A percentile compares a stretch with the other conserved stretches of the same genome.
These are phyloP conservation scores for Puffinus mauretanicus DNA, from an alignment of 2,113 vertebrate genomes.

Conservation along the genomic window DNA sequence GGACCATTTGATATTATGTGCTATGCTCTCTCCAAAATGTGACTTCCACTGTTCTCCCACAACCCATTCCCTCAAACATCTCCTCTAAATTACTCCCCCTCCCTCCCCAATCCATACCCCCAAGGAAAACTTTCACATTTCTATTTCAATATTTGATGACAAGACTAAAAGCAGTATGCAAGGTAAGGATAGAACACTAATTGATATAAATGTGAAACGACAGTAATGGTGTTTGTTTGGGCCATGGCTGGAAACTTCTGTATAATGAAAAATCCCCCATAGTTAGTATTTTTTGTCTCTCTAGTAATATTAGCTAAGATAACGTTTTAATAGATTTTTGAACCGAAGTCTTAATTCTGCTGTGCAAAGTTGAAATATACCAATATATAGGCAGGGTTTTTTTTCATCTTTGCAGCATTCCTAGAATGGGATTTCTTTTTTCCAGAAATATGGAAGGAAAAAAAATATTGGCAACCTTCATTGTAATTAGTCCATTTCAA, in stretches of 20 bases:
- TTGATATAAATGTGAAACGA: constrained; percentile 10
- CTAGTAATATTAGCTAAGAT: not conserved
- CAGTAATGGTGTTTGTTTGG: not conserved
- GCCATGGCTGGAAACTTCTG: not conserved
- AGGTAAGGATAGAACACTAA: constrained; percentile 7
- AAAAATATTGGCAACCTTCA: not conserved
- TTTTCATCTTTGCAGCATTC: not conserved
- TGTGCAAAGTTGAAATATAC: not conserved
- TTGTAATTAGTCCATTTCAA: not conserved
- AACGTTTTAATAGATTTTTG: not conserved
- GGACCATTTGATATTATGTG: not conserved
- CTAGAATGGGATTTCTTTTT: not conserved
- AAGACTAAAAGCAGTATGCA: not conserved
- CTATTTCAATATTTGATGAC: constrained; percentile 2
- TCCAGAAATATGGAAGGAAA: not conserved
- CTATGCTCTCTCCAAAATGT: not conserved
- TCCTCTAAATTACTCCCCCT: constrained; percentile 5
- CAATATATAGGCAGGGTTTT: not conserved
- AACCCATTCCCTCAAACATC: not conserved
- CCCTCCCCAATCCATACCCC: not conserved
- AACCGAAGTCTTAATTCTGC: not conserved
- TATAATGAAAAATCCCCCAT: not conserved
- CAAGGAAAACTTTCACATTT: constrained; percentile 16
- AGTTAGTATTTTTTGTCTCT: not conserved
- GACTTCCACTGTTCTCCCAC: not conserved